These are phyloP conservation scores for Xiphorhynchus erythropygius DNA, from an alignment of 2,797 vertebrate species.

Conservation along the genomic window DNA sequence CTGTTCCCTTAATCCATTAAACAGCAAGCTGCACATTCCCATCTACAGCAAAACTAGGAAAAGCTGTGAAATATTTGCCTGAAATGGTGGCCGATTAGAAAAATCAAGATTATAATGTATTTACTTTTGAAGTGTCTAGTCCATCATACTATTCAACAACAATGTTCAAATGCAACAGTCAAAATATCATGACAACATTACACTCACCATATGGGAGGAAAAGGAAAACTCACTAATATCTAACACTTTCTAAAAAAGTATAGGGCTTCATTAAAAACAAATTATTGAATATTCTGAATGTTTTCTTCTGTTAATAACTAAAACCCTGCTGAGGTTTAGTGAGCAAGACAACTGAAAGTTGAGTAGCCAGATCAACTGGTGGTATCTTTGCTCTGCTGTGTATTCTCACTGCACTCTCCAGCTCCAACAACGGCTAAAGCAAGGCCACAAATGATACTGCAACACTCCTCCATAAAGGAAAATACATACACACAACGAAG, in stretches of 20 bases:
- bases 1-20: not conserved
- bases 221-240: not conserved
- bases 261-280: constrained; percentile 27
- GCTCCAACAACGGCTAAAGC: constrained; percentile 29
- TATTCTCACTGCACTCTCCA: not conserved
- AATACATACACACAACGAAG: not conserved
- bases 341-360: not conserved
- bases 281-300: not conserved
- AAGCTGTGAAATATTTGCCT: not conserved
- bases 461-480: constrained; percentile 32
- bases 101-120: not conserved
- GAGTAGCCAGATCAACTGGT: not conserved
- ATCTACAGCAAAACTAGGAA: not conserved
- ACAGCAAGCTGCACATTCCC: not conserved
- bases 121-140: not conserved
- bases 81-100: constrained; percentile 4
- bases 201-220: not conserved
- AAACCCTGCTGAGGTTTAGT: constrained; percentile 44
- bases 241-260: not conserved
- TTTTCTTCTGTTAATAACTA: constrained; percentile 31
- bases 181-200: constrained; percentile 16
- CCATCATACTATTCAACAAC: not conserved
- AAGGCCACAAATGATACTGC: constrained; percentile 39
- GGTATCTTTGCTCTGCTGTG: not conserved
- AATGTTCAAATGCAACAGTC: not conserved